phyloP scores from a whole-genome alignment of 1,140 invertebrate species.

The Zaprionus nigranus region DNA sequence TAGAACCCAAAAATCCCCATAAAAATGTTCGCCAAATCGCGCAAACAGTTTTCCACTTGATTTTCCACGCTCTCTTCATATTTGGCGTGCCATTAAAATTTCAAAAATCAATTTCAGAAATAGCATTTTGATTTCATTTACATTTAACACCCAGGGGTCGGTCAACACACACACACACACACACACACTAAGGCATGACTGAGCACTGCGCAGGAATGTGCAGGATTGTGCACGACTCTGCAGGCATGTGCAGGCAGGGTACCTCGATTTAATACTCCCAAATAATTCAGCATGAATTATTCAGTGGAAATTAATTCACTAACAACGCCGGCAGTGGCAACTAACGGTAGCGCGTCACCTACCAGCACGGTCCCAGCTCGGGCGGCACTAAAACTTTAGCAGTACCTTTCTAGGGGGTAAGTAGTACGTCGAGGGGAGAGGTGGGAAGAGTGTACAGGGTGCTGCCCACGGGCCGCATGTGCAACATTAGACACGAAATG shows the following conservation, averaged over 20 bases:
- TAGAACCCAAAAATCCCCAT: background rate
- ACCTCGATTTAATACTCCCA: constrained; percentile 53
- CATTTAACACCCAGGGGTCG: constrained; percentile 67
- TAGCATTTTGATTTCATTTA: constrained; percentile 82
- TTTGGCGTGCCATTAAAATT: constrained; percentile 66
- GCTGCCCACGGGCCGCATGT: constrained; percentile 58
- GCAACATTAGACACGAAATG: constrained; percentile 82
- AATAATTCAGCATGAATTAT: constrained; percentile 83
- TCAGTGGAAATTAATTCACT: constrained; percentile 83
- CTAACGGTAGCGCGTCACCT: constrained; percentile 35
- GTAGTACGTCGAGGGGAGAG: background rate
- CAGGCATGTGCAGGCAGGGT: constrained; percentile 16
- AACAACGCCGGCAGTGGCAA: constrained; percentile 61
- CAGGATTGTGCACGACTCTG: constrained; percentile 20
- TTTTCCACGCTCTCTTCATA: background rate
- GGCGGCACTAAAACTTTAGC: constrained; percentile 68
- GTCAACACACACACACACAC: constrained; percentile 13
- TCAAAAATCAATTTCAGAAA: constrained; percentile 80
- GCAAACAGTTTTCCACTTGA: background rate
- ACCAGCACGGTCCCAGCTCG: constrained; percentile 17
- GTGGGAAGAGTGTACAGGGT: background rate
- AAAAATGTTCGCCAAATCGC: background rate
- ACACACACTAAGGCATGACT: too few relatives aligned
- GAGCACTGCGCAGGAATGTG: constrained; percentile 2
- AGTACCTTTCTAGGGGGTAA: constrained; percentile 5